Evolutionary conservation across 1,140 invertebrate species (phyloP), one percentile per base, ranked within the genome.

Genomic region (Coptotermes formosanus): DNA sequence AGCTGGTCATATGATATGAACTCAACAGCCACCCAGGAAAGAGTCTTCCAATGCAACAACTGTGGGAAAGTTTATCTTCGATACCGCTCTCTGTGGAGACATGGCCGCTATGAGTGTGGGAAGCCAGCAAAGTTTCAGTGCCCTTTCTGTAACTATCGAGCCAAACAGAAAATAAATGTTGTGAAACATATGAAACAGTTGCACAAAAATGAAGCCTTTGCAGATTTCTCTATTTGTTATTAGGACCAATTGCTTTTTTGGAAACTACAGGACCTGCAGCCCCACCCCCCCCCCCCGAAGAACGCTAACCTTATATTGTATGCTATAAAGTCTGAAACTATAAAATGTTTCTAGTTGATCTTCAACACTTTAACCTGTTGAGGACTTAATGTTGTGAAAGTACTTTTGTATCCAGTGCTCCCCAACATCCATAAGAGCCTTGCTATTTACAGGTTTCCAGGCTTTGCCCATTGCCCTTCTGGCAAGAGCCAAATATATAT

Each of bases 21-120:
- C 9, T 25, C 64, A 75, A 75, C 64, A 75, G 14, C 25, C 8
- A 6, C n/a, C 64, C 25, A 30, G 14, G 83, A 38, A 38, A 85
- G 19, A n/a, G 30, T 85, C 86, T 89, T 87, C 90, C 93, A 95
- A 44, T 96, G 96, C 89, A 92, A 95, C 82, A 95, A 96, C 89
- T 97, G 96, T 90, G 95, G 95, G 81, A 96, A 96, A 89, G 93
- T 94, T 44, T 96, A 96, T 89, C 92, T 95, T 88, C 96, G 95
- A 95, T 96, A 96, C 89, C 96, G 95, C 23, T 86, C 85, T 25
- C 81, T 81, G n/a, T 75, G 69, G 85, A 69, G 85, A 14, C 85
- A 86, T 55, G 85, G 25, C 21, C 69, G 52, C 44, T 86, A 86
- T 45, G 89, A 90, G 82, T 90, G 89, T 85, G 89, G 89, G 44